Evolutionary conservation across 2,888 invertebrate genomes (phyloP), one percentile per base, ranked within the genome.

Genomic region (Andricus curvator): DNA sequence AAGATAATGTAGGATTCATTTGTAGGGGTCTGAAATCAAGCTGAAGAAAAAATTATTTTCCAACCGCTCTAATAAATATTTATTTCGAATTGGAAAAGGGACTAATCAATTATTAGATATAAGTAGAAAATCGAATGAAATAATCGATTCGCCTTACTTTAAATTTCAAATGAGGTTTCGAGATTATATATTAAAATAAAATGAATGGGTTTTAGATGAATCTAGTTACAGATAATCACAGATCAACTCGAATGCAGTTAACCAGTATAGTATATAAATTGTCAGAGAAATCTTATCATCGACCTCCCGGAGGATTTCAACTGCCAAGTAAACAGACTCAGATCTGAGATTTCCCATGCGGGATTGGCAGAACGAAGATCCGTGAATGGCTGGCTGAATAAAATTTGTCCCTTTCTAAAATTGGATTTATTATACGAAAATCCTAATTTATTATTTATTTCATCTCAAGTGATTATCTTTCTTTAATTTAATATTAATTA

Each of bases 321-420:
- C 86, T 85, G 89, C 84, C 87, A 86, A 85, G 88, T 87, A 89
- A 88, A 89, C 88, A 89, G 85, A 87, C 86, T 85, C 86, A 85
- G 86, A 87, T 88, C 87, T 86, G 86, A 88, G 89, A 89, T 89
- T 89, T 89, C 89, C 89, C 89, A 86, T 85, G 89, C 87, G 89
- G 83, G 87, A 85, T 86, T 85, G 87, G 86, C 85, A 85, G 81
- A 84, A 82, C 44, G 67, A 70, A 65, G 76, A 82, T 83, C 51
- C 78, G 81, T 78, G 86, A 85, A 84, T 84, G 82, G 80, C 37
- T 81, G 80, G 44, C 81, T 82, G 80, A 44, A 79, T 81, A 80
- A 87, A 82, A 85, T 86, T 83, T 80, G 82, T 84, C 20, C 8
- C 25, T 25, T 51, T 48, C 11, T 20, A 29, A 51, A 70, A 51